Base-by-base conservation (phyloP, 2,797 vertebrate genomes). In the Ctenosaura bakeri region DNA sequence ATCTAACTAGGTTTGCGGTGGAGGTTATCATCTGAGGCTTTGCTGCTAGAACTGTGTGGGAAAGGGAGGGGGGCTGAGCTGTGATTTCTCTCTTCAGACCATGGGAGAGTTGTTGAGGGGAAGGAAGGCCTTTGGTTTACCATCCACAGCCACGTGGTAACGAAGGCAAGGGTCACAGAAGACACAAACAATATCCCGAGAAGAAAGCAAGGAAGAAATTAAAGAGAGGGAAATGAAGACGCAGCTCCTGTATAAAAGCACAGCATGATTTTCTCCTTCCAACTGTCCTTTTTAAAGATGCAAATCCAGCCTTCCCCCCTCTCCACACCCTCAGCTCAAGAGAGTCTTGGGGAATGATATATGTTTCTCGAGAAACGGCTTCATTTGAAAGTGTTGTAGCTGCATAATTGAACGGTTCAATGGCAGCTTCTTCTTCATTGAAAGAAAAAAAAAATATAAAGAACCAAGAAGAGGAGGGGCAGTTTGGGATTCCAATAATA, bases 211-310 rank as follows among this genome's bases (percentile, higher is more conserved):
- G 66, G 91, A 88, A 38, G 22, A 83, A 89, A 83, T 73, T 59
- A 46, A 59, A 42, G 52, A 6, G 54, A 54, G 46, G 26, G 29
- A 16, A 32, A 89, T 50, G 87, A 83, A 90, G 80, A 64, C 92
- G 56, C 83, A 89, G 71, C 88, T 91, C 42, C 88, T 76, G 90
- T 94, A 89, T 77, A 93, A 94, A 94, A 82, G 91, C 91, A 94
- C 92, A 94, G 73, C 83, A 78, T 91, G 90, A 74, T 88, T 92
- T 81, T 94, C 94, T 94, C 91, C 92, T 95, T 95, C 91, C 81
- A 35, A 88, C 92, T 0, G 32, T 94, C 95, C 94, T 96, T 95
- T 92, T 96, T 93, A 96, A 86, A 91, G 91, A 96, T 96, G 94
- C 92, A 95, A 96, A 96, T 96, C 94, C 95, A 56, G 81, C 76